Percentiles rank a stretch among this genome's conserved stretches.
phyloP scores from a whole-genome alignment of 2,888 invertebrate genomes.

The Priocnemis perturbator region DNA sequence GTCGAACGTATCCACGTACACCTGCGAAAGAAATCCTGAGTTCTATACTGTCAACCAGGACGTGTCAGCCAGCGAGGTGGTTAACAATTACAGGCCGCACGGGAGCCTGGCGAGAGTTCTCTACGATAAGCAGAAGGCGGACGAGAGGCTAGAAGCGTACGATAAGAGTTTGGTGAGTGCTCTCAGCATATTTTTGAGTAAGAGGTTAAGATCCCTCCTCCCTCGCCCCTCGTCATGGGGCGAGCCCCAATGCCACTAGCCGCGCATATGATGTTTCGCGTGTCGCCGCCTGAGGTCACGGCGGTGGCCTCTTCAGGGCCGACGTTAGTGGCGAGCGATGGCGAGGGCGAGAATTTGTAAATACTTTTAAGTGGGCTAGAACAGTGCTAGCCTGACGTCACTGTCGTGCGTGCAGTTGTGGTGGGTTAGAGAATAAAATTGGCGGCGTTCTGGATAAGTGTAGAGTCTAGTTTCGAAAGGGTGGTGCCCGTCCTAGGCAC shows the following conservation, averaged over 20 bases:
- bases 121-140: conserved; percentile 84
- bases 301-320: conserved; percentile 28
- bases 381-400: too few species aligned
- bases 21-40: conserved; percentile 39
- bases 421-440: too few species aligned
- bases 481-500: too few species aligned
- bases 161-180: conserved; percentile 83
- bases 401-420: too few species aligned
- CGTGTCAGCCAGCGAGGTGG: conserved; percentile 32
- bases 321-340: conserved; percentile 5
- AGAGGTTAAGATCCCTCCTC: background rate
- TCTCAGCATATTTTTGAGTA: background rate
- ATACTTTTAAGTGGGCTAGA: too few species aligned
- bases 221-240: background rate
- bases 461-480: too few species aligned
- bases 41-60: conserved; percentile 34
- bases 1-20: conserved; percentile 38
- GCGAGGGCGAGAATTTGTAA: background rate
- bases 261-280: conserved; percentile 36
- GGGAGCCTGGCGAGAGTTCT: conserved; percentile 84
- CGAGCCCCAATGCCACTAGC: background rate
- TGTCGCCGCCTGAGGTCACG: conserved; percentile 47
- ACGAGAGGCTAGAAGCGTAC: conserved; percentile 81
- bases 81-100: conserved; percentile 79
- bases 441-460: too few species aligned